phyloP scores from a whole-genome alignment of 2,113 vertebrate genomes.

The Cheirogaleus medius region DNA sequence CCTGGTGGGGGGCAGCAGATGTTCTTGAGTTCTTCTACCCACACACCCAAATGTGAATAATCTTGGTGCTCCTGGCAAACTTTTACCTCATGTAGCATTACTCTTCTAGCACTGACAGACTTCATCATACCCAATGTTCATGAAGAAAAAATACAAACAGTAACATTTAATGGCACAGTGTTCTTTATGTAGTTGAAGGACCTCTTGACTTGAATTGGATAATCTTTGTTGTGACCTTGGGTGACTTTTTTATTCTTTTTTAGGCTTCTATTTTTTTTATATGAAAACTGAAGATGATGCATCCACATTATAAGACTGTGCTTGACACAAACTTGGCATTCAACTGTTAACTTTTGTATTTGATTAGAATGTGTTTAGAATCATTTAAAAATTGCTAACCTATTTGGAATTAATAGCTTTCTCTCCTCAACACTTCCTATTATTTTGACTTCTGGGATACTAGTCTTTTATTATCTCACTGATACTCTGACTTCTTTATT shows the following conservation, averaged over 20 bases:
- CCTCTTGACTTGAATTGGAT: not conserved
- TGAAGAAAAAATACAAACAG: not conserved
- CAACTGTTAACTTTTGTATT: not conserved
- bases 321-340: not conserved
- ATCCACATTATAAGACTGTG: not conserved
- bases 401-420: not conserved
- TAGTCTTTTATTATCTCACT: not conserved
- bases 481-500: not conserved
- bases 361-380: not conserved
- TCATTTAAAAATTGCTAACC: not conserved
- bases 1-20: conserved; percentile 70
- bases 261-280: not conserved
- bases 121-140: not conserved
- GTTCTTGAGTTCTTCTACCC: conserved; percentile 50
- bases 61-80: conserved; percentile 51
- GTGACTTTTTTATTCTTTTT: not conserved
- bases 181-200: not conserved
- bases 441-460: not conserved
- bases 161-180: not conserved
- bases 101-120: not conserved
- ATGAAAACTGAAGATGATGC: not conserved
- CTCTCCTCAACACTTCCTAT: not conserved
- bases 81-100: not conserved
- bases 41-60: conserved; percentile 63
- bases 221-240: not conserved